Evolutionary conservation across 1,140 invertebrate genomes (phyloP).

Genomic region (Periplaneta americana): DNA sequence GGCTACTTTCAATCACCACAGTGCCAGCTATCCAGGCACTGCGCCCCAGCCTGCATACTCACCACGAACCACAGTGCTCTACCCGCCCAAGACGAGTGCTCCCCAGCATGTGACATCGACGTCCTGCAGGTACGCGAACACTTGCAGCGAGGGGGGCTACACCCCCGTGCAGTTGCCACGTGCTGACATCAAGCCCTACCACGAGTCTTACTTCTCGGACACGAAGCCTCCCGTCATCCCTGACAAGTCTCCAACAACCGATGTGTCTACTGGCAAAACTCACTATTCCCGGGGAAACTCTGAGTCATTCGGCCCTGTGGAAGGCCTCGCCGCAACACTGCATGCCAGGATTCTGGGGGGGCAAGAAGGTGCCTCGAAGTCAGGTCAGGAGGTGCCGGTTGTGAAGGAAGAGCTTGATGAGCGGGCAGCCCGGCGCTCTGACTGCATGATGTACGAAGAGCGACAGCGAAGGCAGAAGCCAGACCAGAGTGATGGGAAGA

Average conservation of each 20-base stretch:
- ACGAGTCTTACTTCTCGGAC: slow-evolving; percentile 63
- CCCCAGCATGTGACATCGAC: neutral
- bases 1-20: slow-evolving; percentile 25
- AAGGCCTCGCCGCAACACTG: slow-evolving; percentile 73
- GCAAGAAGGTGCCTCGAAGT: slow-evolving; percentile 21
- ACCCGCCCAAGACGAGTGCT: slow-evolving; percentile 20
- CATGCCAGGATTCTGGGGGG: slow-evolving; percentile 68
- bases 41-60: slow-evolving; percentile 21
- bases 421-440: neutral
- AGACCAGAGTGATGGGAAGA: neutral
- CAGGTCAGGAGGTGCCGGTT: neutral
- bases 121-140: slow-evolving; percentile 14
- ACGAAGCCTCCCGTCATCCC: slow-evolving; percentile 42
- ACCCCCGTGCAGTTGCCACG: slow-evolving; percentile 56
- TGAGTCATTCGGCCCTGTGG: slow-evolving; percentile 32
- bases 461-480: neutral
- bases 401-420: slow-evolving; percentile 14
- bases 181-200: slow-evolving; percentile 66
- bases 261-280: neutral
- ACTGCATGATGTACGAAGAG: slow-evolving; percentile 5
- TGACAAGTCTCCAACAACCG: neutral
- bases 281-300: neutral
- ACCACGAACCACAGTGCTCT: slow-evolving; percentile 32
- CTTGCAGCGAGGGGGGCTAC: slow-evolving; percentile 44
- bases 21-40: slow-evolving; percentile 21